These are phyloP conservation scores for Gracilinanus agilis DNA, from an alignment of 2,113 vertebrate genomes.

Conservation along the genomic window DNA sequence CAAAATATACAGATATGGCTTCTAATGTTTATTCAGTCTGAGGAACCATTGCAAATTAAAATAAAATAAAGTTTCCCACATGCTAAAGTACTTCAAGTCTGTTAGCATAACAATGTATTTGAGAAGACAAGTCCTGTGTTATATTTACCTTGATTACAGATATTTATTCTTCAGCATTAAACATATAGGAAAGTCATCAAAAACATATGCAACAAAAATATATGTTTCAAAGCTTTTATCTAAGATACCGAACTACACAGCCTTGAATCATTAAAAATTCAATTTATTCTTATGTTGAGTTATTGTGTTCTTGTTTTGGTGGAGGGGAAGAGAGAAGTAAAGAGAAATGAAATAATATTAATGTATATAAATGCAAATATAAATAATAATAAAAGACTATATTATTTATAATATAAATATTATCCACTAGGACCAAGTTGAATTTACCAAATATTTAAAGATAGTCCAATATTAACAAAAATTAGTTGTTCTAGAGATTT, in stretches of 20 bases:
- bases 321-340: background rate
- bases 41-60: background rate
- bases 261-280: background rate
- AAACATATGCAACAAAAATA: constrained; percentile 11
- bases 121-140: background rate
- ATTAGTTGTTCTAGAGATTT: background rate
- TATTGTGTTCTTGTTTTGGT: background rate
- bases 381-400: background rate
- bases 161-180: constrained; percentile 46
- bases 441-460: background rate
- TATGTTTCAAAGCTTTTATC: constrained; percentile 31
- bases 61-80: background rate
- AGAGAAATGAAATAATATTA: background rate
- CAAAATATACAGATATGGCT: background rate
- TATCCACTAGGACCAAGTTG: background rate
- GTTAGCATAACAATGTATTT: background rate
- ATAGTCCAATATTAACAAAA: background rate
- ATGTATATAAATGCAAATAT: background rate
- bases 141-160: constrained; percentile 26
- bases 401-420: background rate
- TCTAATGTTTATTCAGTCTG: background rate
- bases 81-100: background rate
- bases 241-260: background rate
- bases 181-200: constrained; percentile 10
- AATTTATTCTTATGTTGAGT: background rate